A percentile compares a stretch with the other conserved stretches of the same genome.
Evolutionary conservation across 2,888 invertebrate species (phyloP).

Genomic region (Strigamia transsilvanica): DNA sequence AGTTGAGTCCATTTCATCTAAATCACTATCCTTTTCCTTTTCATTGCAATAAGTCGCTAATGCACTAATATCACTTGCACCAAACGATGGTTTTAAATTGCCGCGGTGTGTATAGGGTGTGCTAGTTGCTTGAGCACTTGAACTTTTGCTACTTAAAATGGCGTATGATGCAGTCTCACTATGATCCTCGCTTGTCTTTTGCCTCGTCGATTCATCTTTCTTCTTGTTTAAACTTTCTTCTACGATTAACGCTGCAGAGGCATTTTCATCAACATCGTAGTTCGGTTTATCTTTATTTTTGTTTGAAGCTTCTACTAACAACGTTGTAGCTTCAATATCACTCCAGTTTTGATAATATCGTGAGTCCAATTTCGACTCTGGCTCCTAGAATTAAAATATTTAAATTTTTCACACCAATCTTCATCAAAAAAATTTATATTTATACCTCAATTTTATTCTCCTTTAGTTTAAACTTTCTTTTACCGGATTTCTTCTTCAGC

Average conservation of each 20-base stretch:
- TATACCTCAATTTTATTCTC: too few relatives aligned
- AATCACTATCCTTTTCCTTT: background rate
- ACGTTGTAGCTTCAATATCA: background rate
- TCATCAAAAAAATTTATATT: too few relatives aligned
- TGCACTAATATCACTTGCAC: background rate
- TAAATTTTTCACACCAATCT: too few relatives aligned
- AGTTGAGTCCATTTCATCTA: background rate
- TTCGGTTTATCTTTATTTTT: background rate
- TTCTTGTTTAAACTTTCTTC: background rate
- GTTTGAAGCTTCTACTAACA: background rate
- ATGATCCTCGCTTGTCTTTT: background rate
- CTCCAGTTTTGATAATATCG: background rate
- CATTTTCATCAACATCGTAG: background rate
- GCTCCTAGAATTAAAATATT: background rate
- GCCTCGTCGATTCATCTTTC: background rate
- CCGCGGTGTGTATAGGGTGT: background rate
- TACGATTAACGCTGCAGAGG: background rate
- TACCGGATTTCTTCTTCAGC: too few relatives aligned
- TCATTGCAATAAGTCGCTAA: background rate
- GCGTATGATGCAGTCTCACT: background rate
- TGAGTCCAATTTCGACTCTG: background rate
- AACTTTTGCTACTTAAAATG: background rate
- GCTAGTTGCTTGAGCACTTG: background rate
- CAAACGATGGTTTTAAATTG: background rate
- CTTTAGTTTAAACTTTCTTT: too few relatives aligned